phyloP scores from a whole-genome alignment of 1,140 invertebrate species.

The Zophobas atratus region DNA sequence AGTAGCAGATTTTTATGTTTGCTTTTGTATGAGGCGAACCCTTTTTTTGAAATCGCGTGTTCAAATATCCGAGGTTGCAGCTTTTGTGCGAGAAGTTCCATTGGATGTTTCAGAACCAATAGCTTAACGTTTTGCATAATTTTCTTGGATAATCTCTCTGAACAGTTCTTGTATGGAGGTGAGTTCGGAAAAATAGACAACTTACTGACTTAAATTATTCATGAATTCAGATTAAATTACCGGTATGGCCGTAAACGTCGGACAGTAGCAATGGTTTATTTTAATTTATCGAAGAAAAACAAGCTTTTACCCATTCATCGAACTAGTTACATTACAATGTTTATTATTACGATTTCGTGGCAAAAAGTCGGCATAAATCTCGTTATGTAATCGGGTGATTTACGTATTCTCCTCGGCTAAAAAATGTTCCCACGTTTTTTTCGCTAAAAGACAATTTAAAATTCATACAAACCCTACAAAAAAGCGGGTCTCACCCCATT shows the following conservation, averaged over 20 bases:
- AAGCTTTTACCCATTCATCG: constrained; percentile 50
- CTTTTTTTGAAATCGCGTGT: constrained; percentile 58
- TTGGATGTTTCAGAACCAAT: constrained; percentile 55
- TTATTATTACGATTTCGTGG: constrained; percentile 17
- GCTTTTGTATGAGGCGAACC: constrained; percentile 50
- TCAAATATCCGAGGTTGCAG: constrained; percentile 49
- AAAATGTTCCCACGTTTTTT: constrained; percentile 53
- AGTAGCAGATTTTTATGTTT: constrained; percentile 50
- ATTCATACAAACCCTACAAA: constrained; percentile 55
- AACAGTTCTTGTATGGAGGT: constrained; percentile 7
- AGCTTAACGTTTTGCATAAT: constrained; percentile 55
- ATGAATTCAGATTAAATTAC: constrained; percentile 38
- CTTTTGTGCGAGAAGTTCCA: constrained; percentile 54
- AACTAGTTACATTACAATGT: constrained; percentile 23
- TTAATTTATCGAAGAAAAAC: constrained; percentile 49
- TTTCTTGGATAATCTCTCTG: constrained; percentile 10
- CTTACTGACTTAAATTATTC: constrained; percentile 19
- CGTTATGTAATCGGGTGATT: constrained; percentile 14
- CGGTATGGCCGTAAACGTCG: constrained; percentile 26
- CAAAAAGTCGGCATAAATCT: constrained; percentile 28
- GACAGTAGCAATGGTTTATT: constrained; percentile 14
- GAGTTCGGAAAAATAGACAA: constrained; percentile 4
- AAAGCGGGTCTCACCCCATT: constrained; percentile 61
- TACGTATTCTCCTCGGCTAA: background rate
- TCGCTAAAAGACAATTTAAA: constrained; percentile 53